Evolutionary conservation across 2,888 invertebrate genomes (phyloP), one percentile per base, ranked within the genome.

Genomic region (Apotomis betuletana): DNA sequence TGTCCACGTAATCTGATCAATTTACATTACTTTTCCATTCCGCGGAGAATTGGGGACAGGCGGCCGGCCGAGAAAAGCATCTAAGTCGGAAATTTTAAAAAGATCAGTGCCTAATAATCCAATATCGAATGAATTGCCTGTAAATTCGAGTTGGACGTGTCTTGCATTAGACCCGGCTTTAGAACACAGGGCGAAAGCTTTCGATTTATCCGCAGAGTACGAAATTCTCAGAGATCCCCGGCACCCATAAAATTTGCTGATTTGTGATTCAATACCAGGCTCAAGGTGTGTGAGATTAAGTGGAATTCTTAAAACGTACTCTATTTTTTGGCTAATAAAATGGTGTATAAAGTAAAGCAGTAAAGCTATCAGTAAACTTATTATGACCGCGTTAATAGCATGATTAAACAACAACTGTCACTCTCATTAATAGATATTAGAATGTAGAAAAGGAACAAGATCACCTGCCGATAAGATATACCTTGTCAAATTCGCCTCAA

Each of bases 101-200:
- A 90, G 91, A 92, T 91, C 92, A 90, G 90, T 90, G 87, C 90
- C 88, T 91, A 90, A 92, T 92, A 92, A 92, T 92, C 91, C 89
- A 88, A 91, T 91, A 89, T 89, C 87, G 87, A 89, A 91, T 91
- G 92, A 92, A 92, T 91, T 86, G 91, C 82, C 88, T 89, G 90
- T 87, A 92, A 92, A 92, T 92, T 92, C 87, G 88, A 81, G 77
- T 81, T 72, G 82, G 74, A 89, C 92, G 92, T 92, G 92, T 74
- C 87, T 80, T 75, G 91, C 87, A 84, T 87, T 74, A 75, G 77
- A 80, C 84, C 76, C 72, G 77, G 73, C 70, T 75, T 75, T 75
- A 75, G 77, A 80, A 79, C 81, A 83, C 80, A 82, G 78, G 77
- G 77, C 75, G 75, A 81, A 83, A 81, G 84, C 83, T 83, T 84